These are phyloP conservation scores for Glaucomys volans DNA, from an alignment of 2,113 vertebrate species.

Conservation along the genomic window DNA sequence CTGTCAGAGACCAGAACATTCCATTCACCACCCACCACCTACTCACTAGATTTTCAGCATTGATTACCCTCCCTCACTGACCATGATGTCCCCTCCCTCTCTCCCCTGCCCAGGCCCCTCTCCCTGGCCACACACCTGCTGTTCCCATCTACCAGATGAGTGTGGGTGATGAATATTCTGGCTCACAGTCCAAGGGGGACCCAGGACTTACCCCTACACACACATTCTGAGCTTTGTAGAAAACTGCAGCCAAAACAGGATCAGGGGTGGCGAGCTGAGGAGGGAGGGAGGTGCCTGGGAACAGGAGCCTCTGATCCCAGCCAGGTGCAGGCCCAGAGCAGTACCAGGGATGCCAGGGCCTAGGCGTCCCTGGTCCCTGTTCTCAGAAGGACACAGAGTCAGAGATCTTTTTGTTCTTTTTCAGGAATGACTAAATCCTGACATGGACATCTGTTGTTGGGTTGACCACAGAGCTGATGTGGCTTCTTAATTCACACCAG, in stretches of 20 bases:
- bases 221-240: background rate
- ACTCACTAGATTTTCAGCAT: background rate
- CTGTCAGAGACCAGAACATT: background rate
- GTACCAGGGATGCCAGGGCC: fast-evolving
- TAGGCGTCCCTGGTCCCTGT: fast-evolving
- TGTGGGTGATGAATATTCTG: background rate
- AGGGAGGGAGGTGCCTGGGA: fast-evolving
- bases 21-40: background rate
- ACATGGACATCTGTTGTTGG: fast-evolving
- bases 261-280: background rate
- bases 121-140: fast-evolving
- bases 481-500: background rate
- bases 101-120: background rate
- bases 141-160: conserved; percentile 22
- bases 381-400: background rate
- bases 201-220: fast-evolving
- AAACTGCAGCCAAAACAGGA: fast-evolving
- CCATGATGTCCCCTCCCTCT: background rate
- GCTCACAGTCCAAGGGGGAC: background rate
- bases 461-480: background rate
- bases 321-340: background rate
- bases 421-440: background rate
- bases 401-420: background rate
- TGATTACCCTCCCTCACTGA: background rate
- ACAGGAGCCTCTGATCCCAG: background rate